Conservation (phyloP, 2,888 invertebrate genomes). For the Caprella mutica region DNA sequence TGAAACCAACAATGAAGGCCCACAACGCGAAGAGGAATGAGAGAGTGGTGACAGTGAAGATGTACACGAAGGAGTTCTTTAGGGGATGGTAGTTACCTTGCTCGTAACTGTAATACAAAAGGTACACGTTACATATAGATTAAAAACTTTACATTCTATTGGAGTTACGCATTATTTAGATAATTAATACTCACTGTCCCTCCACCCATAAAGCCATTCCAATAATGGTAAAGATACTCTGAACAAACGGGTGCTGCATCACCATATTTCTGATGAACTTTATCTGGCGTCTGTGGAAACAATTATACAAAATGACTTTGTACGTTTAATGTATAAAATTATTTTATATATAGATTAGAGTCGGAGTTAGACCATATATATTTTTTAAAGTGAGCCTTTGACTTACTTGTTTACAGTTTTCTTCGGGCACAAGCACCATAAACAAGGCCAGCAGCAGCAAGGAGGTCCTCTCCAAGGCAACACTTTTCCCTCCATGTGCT, state of each 20-base stretch:
- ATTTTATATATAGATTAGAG: no score
- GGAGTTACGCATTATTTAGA: neutral
- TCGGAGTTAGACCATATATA: no score
- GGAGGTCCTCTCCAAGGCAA: constrained; percentile 28
- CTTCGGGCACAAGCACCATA: constrained; percentile 19
- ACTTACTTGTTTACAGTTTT: constrained; percentile 16
- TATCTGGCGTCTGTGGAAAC: constrained; percentile 19
- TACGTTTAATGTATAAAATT: no score
- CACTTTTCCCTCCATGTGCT: constrained; percentile 14
- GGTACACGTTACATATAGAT: neutral
- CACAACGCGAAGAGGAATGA: constrained; percentile 29
- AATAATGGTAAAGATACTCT: constrained; percentile 22
- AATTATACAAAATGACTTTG: no score
- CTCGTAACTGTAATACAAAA: constrained; percentile 11
- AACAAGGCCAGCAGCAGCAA: constrained; percentile 33
- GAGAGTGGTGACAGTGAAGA: constrained; percentile 12
- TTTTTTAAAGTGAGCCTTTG: no score
- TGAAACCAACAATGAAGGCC: constrained; percentile 31
- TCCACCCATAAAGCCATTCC: constrained; percentile 20
- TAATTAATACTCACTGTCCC: constrained; percentile 17
- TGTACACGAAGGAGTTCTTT: constrained; percentile 20
- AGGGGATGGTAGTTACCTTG: constrained; percentile 10
- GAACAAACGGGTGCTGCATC: constrained; percentile 25
- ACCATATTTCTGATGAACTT: constrained; percentile 20
- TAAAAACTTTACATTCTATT: neutral